Percentiles rank a stretch among this genome's conserved stretches.
Conservation (phyloP, 2,113 vertebrate species). For the Verasper variegatus region DNA sequence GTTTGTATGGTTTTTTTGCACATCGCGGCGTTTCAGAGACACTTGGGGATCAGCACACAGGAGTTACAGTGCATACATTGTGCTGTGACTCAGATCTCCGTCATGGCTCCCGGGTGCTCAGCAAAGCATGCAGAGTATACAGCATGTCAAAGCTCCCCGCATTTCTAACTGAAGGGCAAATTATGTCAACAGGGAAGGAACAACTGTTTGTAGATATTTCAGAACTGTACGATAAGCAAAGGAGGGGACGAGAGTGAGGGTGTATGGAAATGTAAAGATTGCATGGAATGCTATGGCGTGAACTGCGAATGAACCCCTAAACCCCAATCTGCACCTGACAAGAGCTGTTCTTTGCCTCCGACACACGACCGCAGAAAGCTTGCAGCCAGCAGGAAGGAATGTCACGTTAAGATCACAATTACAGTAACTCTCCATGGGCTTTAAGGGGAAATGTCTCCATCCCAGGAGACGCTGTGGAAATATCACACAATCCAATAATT, state of each 20-base stretch:
- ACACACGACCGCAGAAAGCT: slow-evolving; percentile 63
- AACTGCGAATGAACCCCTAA: slow-evolving; percentile 84
- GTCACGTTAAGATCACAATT: slow-evolving; percentile 62
- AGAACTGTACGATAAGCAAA: slow-evolving; percentile 4
- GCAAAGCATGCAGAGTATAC: slow-evolving; percentile 21
- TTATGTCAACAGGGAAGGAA: slow-evolving; percentile 18
- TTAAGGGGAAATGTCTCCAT: slow-evolving; percentile 59
- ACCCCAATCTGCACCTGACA: slow-evolving; percentile 79
- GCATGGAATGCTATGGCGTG: slow-evolving; percentile 72
- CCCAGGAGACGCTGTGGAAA: slow-evolving; percentile 41
- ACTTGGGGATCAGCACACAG: slow-evolving; percentile 20
- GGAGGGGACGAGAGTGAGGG: slow-evolving; percentile 13
- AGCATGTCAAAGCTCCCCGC: neutral
- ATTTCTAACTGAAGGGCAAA: slow-evolving; percentile 12
- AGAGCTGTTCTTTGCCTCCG: slow-evolving; percentile 73
- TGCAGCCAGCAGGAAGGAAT: slow-evolving; percentile 59
- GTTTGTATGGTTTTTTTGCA: neutral
- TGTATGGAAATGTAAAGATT: slow-evolving; percentile 72
- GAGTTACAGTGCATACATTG: slow-evolving; percentile 24
- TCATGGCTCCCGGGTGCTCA: slow-evolving; percentile 25
- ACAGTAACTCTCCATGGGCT: slow-evolving; percentile 33
- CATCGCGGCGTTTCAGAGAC: slow-evolving; percentile 30
- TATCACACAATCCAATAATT: slow-evolving; percentile 28
- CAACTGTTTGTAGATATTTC: slow-evolving; percentile 25
- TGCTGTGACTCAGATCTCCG: slow-evolving; percentile 19